These are phyloP conservation scores for Patagioenas fasciata DNA, from an alignment of 2,113 vertebrate species.

Conservation along the genomic window DNA sequence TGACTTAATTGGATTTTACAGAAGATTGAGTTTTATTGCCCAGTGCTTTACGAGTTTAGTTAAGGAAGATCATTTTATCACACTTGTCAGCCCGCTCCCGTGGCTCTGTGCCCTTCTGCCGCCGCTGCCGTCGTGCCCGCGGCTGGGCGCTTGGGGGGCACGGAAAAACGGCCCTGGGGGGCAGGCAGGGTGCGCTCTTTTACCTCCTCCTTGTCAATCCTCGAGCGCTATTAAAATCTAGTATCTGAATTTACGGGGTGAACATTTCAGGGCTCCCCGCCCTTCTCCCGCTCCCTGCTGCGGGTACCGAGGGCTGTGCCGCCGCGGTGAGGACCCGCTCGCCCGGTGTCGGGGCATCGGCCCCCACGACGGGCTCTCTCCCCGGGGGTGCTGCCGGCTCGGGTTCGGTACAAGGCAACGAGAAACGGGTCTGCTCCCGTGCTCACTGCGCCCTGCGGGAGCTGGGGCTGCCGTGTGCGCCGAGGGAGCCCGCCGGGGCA, in stretches of 20 bases:
- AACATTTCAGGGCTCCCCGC: not conserved
- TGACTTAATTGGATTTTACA: constrained; percentile 99
- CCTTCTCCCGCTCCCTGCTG: accelerated
- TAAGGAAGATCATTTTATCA: constrained; percentile 99
- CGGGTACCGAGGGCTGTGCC: accelerated
- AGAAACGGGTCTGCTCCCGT: accelerated
- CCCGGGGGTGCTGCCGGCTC: not conserved
- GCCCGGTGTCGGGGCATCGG: too few relatives aligned
- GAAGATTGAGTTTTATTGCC: constrained; percentile 99
- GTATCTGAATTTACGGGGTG: not conserved
- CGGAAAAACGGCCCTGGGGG: not conserved
- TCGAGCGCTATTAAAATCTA: not conserved
- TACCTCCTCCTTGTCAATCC: not conserved
- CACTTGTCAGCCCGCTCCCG: constrained; percentile 87
- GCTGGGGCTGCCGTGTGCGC: too few relatives aligned
- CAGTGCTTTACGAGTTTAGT: constrained; percentile 99
- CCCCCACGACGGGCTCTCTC: too few relatives aligned
- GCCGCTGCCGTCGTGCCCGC: constrained; percentile 59
- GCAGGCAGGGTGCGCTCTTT: not conserved
- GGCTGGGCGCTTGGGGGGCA: not conserved
- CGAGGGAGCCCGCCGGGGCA: too few relatives aligned
- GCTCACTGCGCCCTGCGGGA: accelerated
- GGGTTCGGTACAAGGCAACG: too few relatives aligned
- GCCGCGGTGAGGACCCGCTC: not conserved
- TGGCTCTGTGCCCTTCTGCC: constrained; percentile 79